phyloP scores from a whole-genome alignment of 2,113 vertebrate genomes.

The Cyphomyrus discorhynchus region DNA sequence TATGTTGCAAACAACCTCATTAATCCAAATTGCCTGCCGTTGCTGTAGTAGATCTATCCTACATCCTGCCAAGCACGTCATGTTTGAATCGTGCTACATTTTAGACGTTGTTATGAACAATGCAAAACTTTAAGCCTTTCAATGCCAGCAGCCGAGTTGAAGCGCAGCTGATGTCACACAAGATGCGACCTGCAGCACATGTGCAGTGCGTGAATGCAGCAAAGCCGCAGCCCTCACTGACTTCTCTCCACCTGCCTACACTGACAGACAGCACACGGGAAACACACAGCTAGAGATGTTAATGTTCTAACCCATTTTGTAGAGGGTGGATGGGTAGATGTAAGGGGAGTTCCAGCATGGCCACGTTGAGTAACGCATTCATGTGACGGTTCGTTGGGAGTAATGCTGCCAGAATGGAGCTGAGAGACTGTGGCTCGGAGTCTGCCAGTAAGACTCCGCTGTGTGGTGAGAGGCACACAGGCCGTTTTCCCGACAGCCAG shows the following conservation, averaged over 20 bases:
- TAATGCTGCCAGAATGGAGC: neutral
- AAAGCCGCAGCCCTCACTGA: neutral
- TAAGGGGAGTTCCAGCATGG: neutral
- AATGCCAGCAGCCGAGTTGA: neutral
- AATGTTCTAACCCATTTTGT: neutral
- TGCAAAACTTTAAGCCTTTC: neutral
- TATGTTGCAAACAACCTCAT: neutral
- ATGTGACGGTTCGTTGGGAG: neutral
- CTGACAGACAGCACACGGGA: neutral
- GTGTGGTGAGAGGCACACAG: neutral
- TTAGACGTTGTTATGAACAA: neutral
- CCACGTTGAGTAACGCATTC: neutral
- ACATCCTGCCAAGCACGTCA: neutral
- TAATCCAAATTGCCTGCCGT: neutral
- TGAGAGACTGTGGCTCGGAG: neutral
- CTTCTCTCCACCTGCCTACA: neutral
- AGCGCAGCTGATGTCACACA: neutral
- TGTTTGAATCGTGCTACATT: neutral
- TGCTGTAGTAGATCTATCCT: neutral
- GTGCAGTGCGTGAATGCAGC: neutral
- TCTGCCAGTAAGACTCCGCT: neutral
- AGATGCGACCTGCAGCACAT: neutral
- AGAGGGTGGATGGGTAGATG: neutral
- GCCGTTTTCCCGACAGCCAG: neutral
- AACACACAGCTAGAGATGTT: neutral